Conservation (phyloP, 2,888 invertebrate genomes). For the Lissonota sp. region DNA sequence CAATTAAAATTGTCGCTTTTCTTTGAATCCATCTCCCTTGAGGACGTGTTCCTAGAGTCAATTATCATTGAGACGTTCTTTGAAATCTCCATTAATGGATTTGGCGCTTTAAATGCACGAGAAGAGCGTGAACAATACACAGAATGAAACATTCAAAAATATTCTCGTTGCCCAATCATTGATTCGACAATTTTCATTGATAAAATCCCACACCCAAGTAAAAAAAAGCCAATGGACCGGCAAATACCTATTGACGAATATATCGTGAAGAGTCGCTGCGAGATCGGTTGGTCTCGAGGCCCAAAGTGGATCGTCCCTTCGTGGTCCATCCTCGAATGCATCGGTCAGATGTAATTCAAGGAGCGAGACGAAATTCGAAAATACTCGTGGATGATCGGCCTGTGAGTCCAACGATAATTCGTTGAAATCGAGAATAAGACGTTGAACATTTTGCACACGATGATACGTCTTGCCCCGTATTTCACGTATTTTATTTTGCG, state of each 20-base stretch:
- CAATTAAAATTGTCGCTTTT: not conserved
- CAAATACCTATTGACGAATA: conserved; percentile 87
- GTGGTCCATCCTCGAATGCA: conserved; percentile 89
- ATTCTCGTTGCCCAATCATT: not conserved
- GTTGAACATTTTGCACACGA: conserved; percentile 88
- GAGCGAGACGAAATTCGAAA: conserved; percentile 89
- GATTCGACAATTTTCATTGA: not conserved
- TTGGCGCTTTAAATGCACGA: no score
- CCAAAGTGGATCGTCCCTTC: conserved; percentile 68
- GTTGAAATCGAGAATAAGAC: conserved; percentile 90
- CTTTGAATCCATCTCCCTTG: no score
- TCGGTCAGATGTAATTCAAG: conserved; percentile 89
- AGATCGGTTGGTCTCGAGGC: conserved; percentile 79
- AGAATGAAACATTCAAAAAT: not conserved
- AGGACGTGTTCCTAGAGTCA: no score
- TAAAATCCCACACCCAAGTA: not conserved
- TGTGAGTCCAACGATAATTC: conserved; percentile 87
- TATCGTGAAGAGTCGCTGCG: conserved; percentile 88
- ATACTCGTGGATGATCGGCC: conserved; percentile 88
- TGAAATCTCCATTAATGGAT: no score
- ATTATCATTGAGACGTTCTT: no score
- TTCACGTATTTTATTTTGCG: conserved; percentile 89
- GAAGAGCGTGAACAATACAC: no score
- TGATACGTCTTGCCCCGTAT: conserved; percentile 91
- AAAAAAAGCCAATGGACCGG: no score